phyloP scores from a whole-genome alignment of 2,888 invertebrate species.

The Tinea semifulvella region DNA sequence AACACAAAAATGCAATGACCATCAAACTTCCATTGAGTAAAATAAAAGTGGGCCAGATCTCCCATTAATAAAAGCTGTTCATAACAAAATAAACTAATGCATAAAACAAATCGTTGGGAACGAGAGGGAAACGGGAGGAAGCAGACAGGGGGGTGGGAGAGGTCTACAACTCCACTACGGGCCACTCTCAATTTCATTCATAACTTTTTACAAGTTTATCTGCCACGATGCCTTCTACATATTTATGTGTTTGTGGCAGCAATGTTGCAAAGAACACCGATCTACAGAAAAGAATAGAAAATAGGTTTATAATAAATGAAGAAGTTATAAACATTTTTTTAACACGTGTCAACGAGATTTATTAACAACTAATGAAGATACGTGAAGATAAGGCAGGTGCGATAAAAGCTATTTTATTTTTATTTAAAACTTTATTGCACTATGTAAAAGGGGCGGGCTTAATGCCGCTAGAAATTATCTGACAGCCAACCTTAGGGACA shows the following conservation, averaged over 20 bases:
- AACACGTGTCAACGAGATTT: too few species aligned
- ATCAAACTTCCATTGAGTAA: too few species aligned
- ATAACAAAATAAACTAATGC: conserved; percentile 61
- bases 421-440: too few species aligned
- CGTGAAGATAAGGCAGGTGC: too few species aligned
- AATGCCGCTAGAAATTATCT: too few species aligned
- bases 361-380: too few species aligned
- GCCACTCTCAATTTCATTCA: conserved; percentile 66
- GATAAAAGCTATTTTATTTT: too few species aligned
- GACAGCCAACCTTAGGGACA: too few species aligned
- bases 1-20: not conserved
- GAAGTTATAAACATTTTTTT: too few species aligned
- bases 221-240: conserved; percentile 61
- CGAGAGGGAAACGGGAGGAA: conserved; percentile 26
- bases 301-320: too few species aligned
- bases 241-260: conserved; percentile 62
- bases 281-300: too few species aligned
- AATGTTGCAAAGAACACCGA: conserved; percentile 35
- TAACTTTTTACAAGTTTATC: conserved; percentile 69
- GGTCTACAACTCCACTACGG: conserved; percentile 59
- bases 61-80: conserved; percentile 38
- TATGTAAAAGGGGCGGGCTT: too few species aligned
- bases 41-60: conserved; percentile 6
- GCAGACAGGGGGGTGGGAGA: conserved; percentile 20
- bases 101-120: conserved; percentile 50